Percentiles rank a stretch among this genome's conserved stretches.
These are phyloP conservation scores for Acipenser transmontanus DNA, from an alignment of 2,797 vertebrate species.

Conservation along the genomic window DNA sequence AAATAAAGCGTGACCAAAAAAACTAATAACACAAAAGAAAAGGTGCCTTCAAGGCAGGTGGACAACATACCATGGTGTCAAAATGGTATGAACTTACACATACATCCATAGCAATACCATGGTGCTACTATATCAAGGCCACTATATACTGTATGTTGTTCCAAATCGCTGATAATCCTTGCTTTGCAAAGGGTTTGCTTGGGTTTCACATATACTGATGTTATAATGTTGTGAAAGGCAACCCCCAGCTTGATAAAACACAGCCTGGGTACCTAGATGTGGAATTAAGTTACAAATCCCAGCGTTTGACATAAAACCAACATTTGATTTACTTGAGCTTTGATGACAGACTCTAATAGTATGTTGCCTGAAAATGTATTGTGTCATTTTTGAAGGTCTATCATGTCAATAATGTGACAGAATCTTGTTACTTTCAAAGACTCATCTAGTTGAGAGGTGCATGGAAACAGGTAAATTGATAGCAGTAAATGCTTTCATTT, in stretches of 20 bases:
- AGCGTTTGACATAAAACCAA: neutral
- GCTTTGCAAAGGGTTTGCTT: too few relatives aligned
- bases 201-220: too few relatives aligned
- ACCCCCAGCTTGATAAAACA: constrained; percentile 1
- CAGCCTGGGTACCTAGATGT: neutral
- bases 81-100: too few relatives aligned
- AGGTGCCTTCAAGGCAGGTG: too few relatives aligned
- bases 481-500: too few relatives aligned
- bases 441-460: neutral
- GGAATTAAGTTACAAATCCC: neutral
- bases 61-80: too few relatives aligned
- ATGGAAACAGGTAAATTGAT: neutral
- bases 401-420: neutral
- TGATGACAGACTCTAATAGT: constrained; percentile 3
- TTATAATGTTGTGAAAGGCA: neutral
- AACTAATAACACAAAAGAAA: too few relatives aligned
- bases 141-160: too few relatives aligned
- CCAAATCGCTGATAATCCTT: too few relatives aligned
- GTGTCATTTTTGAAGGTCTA: neutral
- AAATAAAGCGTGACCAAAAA: too few relatives aligned
- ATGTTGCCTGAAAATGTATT: neutral
- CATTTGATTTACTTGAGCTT: neutral
- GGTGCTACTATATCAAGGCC: too few relatives aligned
- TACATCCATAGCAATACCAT: too few relatives aligned
- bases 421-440: neutral